Conservation (phyloP, 2,797 vertebrate species). For the Danio choprae region DNA sequence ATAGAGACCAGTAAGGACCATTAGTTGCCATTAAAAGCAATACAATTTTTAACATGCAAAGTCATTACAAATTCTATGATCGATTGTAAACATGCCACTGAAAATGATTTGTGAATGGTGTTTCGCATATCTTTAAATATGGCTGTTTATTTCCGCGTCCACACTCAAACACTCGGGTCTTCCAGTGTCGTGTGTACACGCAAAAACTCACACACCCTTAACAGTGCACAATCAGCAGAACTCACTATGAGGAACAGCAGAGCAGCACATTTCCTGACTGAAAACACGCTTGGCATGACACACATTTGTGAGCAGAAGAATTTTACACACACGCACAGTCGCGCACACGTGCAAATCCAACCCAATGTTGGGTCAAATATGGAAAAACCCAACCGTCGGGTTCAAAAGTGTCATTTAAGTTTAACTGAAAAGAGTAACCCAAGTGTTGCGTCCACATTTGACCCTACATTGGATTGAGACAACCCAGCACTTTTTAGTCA, state of each 20-base stretch:
- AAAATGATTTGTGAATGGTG: not conserved
- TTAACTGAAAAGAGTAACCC: too few species aligned
- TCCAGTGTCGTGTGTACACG: constrained; percentile 4
- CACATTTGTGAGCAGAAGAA: too few species aligned
- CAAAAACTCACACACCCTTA: constrained; percentile 38
- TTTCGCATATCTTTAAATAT: not conserved
- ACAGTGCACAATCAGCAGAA: constrained; percentile 70
- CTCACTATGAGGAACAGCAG: constrained; percentile 57
- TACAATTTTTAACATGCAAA: not conserved
- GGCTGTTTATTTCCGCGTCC: not conserved
- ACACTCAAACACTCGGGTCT: not conserved
- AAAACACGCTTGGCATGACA: constrained; percentile 43
- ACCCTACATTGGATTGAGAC: too few species aligned
- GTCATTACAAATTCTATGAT: not conserved
- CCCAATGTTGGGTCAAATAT: too few species aligned
- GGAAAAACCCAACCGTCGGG: too few species aligned
- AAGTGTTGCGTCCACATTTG: too few species aligned
- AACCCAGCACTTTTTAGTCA: too few species aligned
- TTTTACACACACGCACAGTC: too few species aligned
- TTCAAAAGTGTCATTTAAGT: too few species aligned
- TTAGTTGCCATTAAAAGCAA: too few species aligned
- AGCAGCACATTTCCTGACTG: constrained; percentile 63
- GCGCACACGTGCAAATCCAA: too few species aligned
- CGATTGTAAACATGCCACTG: not conserved
- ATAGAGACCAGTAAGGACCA: too few species aligned